These are phyloP conservation scores for Drosophila lacertosa DNA, from an alignment of 1,140 invertebrate genomes.

Conservation along the genomic window DNA sequence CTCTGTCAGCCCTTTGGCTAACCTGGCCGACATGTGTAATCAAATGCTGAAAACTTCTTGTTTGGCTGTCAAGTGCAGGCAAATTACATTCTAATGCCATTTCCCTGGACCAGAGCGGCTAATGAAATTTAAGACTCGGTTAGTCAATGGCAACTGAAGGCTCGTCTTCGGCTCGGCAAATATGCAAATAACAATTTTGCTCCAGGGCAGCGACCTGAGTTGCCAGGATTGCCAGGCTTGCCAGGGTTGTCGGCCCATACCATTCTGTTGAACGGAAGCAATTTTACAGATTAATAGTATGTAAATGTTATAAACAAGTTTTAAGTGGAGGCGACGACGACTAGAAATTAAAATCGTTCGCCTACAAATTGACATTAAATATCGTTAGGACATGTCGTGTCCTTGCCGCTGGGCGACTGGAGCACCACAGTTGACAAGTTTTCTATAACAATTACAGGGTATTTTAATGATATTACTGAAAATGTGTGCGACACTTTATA, in stretches of 20 bases:
- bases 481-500: not conserved
- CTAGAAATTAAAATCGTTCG: constrained; percentile 43
- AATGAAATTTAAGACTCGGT: constrained; percentile 30
- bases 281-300: constrained; percentile 49
- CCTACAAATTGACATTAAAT: constrained; percentile 48
- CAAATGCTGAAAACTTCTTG: not conserved
- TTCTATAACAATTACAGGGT: not conserved
- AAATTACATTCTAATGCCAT: constrained; percentile 45
- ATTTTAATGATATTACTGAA: not conserved
- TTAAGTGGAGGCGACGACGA: constrained; percentile 2
- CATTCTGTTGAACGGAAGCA: constrained; percentile 15
- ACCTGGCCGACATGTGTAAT: constrained; percentile 1
- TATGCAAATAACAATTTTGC: constrained; percentile 41
- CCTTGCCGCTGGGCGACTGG: not conserved
- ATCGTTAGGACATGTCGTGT: constrained; percentile 13
- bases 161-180: not conserved
- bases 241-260: constrained; percentile 8
- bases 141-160: not conserved
- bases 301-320: constrained; percentile 47
- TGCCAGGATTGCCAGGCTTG: too few relatives aligned
- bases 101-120: constrained; percentile 15
- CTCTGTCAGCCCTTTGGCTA: too few relatives aligned
- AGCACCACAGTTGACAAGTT: constrained; percentile 1
- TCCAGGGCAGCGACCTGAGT: too few relatives aligned
- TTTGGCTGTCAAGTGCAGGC: constrained; percentile 4